phyloP scores from a whole-genome alignment of 2,888 invertebrate species.

The Leptinotarsa rubiginosa region DNA sequence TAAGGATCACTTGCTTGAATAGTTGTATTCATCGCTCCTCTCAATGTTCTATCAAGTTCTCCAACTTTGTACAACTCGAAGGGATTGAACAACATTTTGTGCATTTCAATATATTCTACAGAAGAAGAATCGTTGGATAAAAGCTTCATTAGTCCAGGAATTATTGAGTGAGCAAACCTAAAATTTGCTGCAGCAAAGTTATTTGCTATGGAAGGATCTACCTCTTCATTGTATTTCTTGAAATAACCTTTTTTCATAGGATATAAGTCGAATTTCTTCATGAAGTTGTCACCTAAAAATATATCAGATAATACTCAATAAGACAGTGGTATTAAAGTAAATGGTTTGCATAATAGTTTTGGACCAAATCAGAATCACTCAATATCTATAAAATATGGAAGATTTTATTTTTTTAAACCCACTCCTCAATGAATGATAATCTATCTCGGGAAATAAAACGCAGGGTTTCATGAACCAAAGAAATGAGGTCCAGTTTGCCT shows the following conservation, averaged over 20 bases:
- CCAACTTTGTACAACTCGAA: constrained; percentile 74
- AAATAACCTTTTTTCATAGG: constrained; percentile 69
- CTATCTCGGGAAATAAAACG: no score
- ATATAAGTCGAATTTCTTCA: constrained; percentile 70
- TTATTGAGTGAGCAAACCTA: constrained; percentile 88
- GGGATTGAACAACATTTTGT: constrained; percentile 85
- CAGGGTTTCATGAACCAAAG: no score
- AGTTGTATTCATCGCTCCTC: constrained; percentile 75
- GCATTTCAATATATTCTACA: constrained; percentile 77
- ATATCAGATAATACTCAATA: background rate
- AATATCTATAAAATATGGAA: no score
- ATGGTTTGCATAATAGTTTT: no score
- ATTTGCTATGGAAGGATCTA: constrained; percentile 85
- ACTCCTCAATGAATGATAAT: no score
- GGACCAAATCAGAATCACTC: no score
- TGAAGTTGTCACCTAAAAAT: constrained; percentile 68
- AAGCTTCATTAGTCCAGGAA: constrained; percentile 81
- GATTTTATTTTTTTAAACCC: no score
- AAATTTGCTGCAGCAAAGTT: constrained; percentile 88
- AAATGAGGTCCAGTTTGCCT: no score
- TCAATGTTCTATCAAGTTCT: constrained; percentile 74
- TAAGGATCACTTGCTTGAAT: constrained; percentile 74
- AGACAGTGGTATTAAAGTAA: no score
- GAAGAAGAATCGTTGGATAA: constrained; percentile 68
- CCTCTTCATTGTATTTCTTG: constrained; percentile 71